A percentile compares a stretch with the other conserved stretches of the same genome.
Conservation (phyloP, 1,140 invertebrate genomes). For the Bemisia tabaci region DNA sequence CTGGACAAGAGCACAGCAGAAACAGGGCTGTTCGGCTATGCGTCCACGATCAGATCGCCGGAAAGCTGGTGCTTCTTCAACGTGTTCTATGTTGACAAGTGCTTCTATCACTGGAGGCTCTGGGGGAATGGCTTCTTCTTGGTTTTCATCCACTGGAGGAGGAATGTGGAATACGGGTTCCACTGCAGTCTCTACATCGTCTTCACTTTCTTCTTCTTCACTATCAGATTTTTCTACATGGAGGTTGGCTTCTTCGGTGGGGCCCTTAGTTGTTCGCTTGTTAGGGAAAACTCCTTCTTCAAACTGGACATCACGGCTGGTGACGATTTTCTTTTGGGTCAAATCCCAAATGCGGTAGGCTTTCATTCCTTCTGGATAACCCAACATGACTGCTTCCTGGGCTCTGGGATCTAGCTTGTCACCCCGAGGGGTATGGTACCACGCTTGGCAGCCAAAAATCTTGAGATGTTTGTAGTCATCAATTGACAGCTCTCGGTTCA, state of each 20-base stretch:
- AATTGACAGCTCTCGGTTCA: neutral
- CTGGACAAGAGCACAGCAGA: neutral
- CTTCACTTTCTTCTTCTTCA: neutral
- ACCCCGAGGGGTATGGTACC: conserved; percentile 18
- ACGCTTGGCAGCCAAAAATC: neutral
- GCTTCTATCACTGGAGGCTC: too few relatives aligned
- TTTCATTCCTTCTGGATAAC: conserved; percentile 25
- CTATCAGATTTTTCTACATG: neutral
- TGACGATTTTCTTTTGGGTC: conserved; percentile 22
- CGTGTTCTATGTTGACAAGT: too few relatives aligned
- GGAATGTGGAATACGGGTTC: too few relatives aligned
- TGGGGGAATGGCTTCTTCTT: neutral
- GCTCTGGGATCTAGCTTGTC: conserved; percentile 25
- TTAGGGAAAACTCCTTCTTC: conserved; percentile 7
- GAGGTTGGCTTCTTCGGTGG: conserved; percentile 3
- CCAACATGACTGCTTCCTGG: conserved; percentile 25
- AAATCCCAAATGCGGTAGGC: conserved; percentile 26
- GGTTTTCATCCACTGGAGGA: too few relatives aligned
- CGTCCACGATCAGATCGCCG: neutral
- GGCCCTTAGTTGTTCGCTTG: neutral
- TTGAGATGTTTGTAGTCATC: neutral
- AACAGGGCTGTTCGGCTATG: neutral
- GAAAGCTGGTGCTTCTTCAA: neutral
- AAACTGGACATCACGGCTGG: conserved; percentile 14
- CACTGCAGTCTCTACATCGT: neutral